Base-by-base conservation (phyloP, 2,113 vertebrate species). In the Plecotus auritus region DNA sequence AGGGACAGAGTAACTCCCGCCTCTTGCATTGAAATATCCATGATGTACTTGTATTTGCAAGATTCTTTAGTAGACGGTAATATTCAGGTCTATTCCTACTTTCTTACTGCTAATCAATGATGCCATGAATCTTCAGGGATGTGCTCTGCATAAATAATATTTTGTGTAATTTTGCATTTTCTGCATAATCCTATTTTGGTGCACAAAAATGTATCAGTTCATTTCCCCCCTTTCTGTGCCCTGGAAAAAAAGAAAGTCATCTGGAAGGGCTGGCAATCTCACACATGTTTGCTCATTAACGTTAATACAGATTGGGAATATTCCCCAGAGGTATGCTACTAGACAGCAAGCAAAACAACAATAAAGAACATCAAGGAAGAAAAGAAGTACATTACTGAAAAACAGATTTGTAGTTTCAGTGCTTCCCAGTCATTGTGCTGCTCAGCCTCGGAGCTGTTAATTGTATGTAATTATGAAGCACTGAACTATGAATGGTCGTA, bases 111-210 rank as follows among this genome's bases (percentile, higher is more conserved):
- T 91, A 85, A 96, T 98, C 96, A 97, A 7, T 88, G 94, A 87
- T 8, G 64, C 93, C 56, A 88, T 96, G 95, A 83, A 66, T 95
- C 85, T 96, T 95, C 49, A 88, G 91, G 89, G 78, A 74, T 92
- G 56, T 94, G 82, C 80, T 94, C 78, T 89, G 96, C 85, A 96
- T 96, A 95, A 74, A 69, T 83, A 92, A 74, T 72, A 78, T 72
- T 93, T 97, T 96, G 95, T 96, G 97, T 95, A 96, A 96, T 93
- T 97, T 97, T 96, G 86, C 94, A 96, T 97, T 96, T 97, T 96
- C 88, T 97, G 90, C 96, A 92, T 97, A 95, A 96, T 96, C 97
- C 94, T 94, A 84, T 93, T 94, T 96, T 97, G 56, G 80, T 59
- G 77, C 67, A 88, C 90, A 97, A 95, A 81, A 96, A 72, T 67